Evolutionary conservation across 1,140 invertebrate genomes (phyloP).

Genomic region (Ridgeia piscesae): DNA sequence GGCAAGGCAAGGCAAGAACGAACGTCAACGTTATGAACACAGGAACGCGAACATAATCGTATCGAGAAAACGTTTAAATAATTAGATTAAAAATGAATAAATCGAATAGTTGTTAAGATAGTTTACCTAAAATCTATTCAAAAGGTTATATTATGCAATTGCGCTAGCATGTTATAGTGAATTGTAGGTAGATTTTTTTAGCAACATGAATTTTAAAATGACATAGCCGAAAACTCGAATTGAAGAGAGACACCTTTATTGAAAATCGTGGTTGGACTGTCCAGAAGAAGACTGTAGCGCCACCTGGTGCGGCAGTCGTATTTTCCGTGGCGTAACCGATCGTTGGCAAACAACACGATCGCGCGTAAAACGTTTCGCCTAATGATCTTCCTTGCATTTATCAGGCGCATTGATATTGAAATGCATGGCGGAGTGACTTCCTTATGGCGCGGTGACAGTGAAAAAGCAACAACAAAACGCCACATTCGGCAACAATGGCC

Average conservation of each 20-base stretch:
- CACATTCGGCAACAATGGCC: neutral
- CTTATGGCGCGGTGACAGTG: neutral
- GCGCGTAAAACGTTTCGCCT: neutral
- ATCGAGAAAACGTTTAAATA: too few relatives aligned
- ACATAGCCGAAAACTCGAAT: too few relatives aligned
- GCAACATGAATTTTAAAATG: too few relatives aligned
- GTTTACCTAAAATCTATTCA: too few relatives aligned
- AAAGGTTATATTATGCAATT: too few relatives aligned
- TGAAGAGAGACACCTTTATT: neutral
- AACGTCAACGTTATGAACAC: too few relatives aligned
- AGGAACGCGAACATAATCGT: too few relatives aligned
- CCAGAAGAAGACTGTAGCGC: neutral
- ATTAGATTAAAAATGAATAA: too few relatives aligned
- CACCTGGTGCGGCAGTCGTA: neutral
- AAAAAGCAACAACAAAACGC: conserved; percentile 5
- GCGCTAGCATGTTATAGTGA: too few relatives aligned
- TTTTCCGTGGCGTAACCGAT: neutral
- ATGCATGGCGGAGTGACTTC: neutral
- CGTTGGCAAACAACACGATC: neutral
- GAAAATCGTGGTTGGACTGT: neutral
- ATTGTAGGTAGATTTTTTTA: too few relatives aligned
- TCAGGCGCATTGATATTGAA: neutral
- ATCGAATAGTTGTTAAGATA: too few relatives aligned
- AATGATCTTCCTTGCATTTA: conserved; percentile 1
- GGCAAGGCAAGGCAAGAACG: too few relatives aligned